Base-by-base conservation (phyloP, 1,140 invertebrate genomes). In the Drosophila arawakana region DNA sequence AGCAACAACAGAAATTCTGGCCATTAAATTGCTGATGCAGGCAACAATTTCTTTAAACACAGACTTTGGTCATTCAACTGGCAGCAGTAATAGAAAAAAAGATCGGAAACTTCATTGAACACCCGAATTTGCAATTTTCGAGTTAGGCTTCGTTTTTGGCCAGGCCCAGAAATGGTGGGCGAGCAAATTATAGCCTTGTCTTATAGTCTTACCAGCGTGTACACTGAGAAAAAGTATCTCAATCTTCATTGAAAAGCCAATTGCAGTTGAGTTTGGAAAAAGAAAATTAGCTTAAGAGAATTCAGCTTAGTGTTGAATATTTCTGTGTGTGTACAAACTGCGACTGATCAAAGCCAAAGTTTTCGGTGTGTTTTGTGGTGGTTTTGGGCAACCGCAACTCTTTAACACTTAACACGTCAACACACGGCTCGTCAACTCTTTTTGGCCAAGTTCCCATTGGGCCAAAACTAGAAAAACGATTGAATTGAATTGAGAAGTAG, bases 41-140 rank as follows among this genome's bases (percentile, higher is more conserved):
- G 67, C 81, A 80, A 88, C 83, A 88, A 89, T 88, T 88, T 88
- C 70, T 72, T 80, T 88, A 88, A 88, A 78, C 84, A 88, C 74
- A 89, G 84, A 79, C 66, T 69, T 8, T 52, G 25, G 68, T 44
- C 37, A 62, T 43, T 52, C 65, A 61, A 46, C 52, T 54, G 35
- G 81, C 60, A 57, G 57, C 44, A 78, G 75, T 85, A 76, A 85
- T 84, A 52, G 39, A 41, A 41, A 41, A 85, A 85, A 85, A 74
- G 78, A 84, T 84, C 84, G n/a, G 25, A 43, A 18, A 85, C 62
- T 72, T 72, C 63, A 82, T 85, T 88, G 82, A 83, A 83, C 82
- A 86, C 83, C 84, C 83, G 83, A 88, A 88, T 88, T 88, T 88
- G 84, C 77, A 89, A 89, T 88, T 88, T 88, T 88, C 84, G 70